Percentiles rank a stretch among this genome's conserved stretches.
phyloP scores from a whole-genome alignment of 1,140 invertebrate genomes.

The Platorchestia sp. region DNA sequence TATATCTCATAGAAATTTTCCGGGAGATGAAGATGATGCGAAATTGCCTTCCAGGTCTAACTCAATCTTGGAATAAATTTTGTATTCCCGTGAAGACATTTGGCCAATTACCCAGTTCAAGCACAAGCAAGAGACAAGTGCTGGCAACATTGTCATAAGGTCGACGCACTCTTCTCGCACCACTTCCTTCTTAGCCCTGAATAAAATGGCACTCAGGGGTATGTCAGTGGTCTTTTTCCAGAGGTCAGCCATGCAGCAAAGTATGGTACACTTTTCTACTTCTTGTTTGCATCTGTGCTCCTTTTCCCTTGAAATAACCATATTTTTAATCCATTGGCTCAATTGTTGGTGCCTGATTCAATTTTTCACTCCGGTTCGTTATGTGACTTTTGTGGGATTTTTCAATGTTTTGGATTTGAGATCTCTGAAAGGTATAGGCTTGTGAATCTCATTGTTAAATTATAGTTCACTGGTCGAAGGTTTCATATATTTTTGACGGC shows the following conservation, averaged over 20 bases:
- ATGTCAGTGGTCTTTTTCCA: neutral
- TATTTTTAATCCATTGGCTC: neutral
- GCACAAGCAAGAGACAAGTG: neutral
- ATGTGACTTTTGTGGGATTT: neutral
- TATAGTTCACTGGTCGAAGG: neutral
- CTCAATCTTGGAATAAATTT: too few relatives aligned
- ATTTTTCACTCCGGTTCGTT: neutral
- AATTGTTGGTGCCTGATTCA: neutral
- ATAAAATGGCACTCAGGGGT: neutral
- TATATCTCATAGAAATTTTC: too few relatives aligned
- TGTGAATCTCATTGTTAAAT: neutral
- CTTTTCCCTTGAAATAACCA: neutral
- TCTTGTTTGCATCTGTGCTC: neutral
- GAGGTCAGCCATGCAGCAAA: conserved; percentile 34
- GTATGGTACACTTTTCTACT: conserved; percentile 3
- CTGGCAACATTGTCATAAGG: neutral
- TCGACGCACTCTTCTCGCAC: neutral
- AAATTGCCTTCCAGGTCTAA: too few relatives aligned
- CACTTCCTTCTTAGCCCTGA: neutral
- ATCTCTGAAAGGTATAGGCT: neutral
- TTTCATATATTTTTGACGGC: neutral
- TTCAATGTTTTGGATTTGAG: neutral
- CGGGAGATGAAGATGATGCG: too few relatives aligned
- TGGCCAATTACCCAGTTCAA: too few relatives aligned
- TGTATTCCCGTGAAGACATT: too few relatives aligned